Evolutionary conservation across 2,113 vertebrate species (phyloP), one percentile per base, ranked within the genome.

Genomic region (Apistogramma diplotaenia): DNA sequence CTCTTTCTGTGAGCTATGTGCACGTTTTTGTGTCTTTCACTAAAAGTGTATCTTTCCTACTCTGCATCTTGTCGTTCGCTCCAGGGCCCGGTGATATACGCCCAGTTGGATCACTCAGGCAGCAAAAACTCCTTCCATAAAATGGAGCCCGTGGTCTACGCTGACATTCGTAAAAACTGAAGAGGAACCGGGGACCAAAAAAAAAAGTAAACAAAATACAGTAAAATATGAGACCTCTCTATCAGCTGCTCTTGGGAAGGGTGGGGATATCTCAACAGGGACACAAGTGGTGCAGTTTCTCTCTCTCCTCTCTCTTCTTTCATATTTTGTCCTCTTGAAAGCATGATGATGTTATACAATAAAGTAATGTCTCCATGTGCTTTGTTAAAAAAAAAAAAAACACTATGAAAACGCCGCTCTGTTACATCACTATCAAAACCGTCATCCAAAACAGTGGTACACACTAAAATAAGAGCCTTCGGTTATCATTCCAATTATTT

Each of bases 51-150:
- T 18, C 19, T 31, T 57, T 43, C 2, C 25, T 27, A 1, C 13
- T 25, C n/a, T 46, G 3, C 15, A 12, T 35, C 16, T 29, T 70
- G 37, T 31, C 2, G 0, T 23, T 78, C 54, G 29, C 79, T 56
- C 25, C 93, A 99, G 97, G 97, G 98, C 91, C 98, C 97, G 93
- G 96, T 99, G 96, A 99, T 98, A 94, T 99, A 99, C 29, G 97
- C 97, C 73, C 97, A 99, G 93, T 89, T 99, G 91, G 98, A 99
- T 94, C 98, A 99, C 92, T 99, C 98, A 0, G 97, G 97, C 57
- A 96, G 94, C 85, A 97, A 95, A 85, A 96, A 93, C 95, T 96
- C 95, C 56, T 97, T 99, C 89, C 98, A 97, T 95, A 99, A 98
- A 94, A 97, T 97, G 54, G 98, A 99, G 91, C 97, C 97, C 6